phyloP scores from a whole-genome alignment of 1,140 invertebrate genomes.

The Oryzaephilus surinamensis region DNA sequence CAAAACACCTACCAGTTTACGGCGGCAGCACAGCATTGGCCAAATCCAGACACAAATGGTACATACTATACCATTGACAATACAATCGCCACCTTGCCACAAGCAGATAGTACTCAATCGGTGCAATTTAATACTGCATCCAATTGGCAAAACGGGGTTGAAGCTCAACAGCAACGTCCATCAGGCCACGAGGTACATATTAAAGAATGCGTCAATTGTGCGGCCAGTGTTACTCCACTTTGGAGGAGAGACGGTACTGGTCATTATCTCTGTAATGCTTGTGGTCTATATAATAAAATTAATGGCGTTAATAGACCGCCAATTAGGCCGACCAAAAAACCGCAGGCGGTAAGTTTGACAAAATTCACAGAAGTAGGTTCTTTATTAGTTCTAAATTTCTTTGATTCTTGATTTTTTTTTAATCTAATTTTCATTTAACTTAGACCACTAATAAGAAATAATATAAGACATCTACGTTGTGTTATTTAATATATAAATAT shows the following conservation, averaged over 20 bases:
- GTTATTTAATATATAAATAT: too few relatives aligned
- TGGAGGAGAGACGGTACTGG: conserved; percentile 83
- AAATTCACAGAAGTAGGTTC: too few relatives aligned
- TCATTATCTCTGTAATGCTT: conserved; percentile 85
- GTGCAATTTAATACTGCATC: too few relatives aligned
- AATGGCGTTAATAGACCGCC: conserved; percentile 77
- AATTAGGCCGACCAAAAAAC: conserved; percentile 45
- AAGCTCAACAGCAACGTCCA: background rate
- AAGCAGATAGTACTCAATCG: conserved; percentile 12
- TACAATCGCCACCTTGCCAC: conserved; percentile 9
- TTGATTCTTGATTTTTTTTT: conserved; percentile 1
- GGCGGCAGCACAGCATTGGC: conserved; percentile 2
- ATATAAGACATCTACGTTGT: too few relatives aligned
- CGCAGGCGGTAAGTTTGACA: conserved; percentile 37
- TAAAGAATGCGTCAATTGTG: conserved; percentile 86
- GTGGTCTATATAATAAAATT: conserved; percentile 71
- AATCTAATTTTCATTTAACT: too few relatives aligned
- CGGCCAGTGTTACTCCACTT: conserved; percentile 68
- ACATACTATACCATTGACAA: background rate
- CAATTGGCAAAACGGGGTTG: conserved; percentile 11
- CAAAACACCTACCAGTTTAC: too few relatives aligned
- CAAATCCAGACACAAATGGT: background rate
- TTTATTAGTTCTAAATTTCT: too few relatives aligned
- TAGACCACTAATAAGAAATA: too few relatives aligned
- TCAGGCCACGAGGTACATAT: conserved; percentile 43